A percentile compares a stretch with the other conserved stretches of the same genome.
Conservation (phyloP, 2,888 invertebrate genomes). For the Gymnosoma rotundatum region DNA sequence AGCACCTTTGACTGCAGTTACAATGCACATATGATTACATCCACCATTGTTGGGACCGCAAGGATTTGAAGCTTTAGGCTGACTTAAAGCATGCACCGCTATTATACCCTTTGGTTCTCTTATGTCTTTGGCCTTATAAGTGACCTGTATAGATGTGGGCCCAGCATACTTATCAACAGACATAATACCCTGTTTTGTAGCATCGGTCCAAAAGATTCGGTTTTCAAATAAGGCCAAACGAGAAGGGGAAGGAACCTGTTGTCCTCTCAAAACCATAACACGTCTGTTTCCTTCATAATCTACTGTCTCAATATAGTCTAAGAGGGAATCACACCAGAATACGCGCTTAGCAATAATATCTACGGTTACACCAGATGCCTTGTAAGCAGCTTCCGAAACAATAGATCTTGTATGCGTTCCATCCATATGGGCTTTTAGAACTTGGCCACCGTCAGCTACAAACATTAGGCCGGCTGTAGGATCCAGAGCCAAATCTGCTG, state of each 20-base stretch:
- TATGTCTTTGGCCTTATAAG: conserved; percentile 91
- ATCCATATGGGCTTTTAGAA: conserved; percentile 96
- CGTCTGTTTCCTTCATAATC: conserved; percentile 95
- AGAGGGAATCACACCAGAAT: conserved; percentile 97
- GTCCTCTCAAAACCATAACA: conserved; percentile 90
- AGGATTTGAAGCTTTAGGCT: conserved; percentile 89
- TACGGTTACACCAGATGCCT: conserved; percentile 94
- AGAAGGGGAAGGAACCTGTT: conserved; percentile 93
- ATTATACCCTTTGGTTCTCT: conserved; percentile 92
- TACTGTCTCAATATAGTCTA: conserved; percentile 97
- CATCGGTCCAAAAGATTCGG: conserved; percentile 95
- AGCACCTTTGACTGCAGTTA: conserved; percentile 88
- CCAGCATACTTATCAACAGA: conserved; percentile 93
- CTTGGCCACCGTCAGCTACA: conserved; percentile 92
- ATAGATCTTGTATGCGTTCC: conserved; percentile 92
- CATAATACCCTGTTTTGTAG: conserved; percentile 93
- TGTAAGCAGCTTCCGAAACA: conserved; percentile 95
- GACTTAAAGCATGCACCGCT: conserved; percentile 90
- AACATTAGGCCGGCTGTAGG: conserved; percentile 95
- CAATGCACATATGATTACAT: conserved; percentile 96
- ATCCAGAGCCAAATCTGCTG: conserved; percentile 95
- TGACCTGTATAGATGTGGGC: conserved; percentile 89
- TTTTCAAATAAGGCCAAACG: conserved; percentile 93
- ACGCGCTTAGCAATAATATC: conserved; percentile 95
- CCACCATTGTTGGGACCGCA: conserved; percentile 94